phyloP scores from a whole-genome alignment of 1,140 invertebrate genomes.

The Octopus bimaculoides region DNA sequence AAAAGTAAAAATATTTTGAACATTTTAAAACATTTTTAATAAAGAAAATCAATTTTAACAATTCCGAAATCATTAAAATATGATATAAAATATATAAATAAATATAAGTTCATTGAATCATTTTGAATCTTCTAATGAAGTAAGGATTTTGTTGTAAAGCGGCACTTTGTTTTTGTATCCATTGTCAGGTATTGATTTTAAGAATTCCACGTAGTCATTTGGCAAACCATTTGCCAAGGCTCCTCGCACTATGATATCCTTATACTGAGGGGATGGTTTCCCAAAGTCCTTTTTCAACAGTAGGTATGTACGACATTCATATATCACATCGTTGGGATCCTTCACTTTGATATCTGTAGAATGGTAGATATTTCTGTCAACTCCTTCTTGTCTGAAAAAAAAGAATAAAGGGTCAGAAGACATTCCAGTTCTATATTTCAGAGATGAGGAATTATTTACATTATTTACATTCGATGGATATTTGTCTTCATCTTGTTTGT shows the following conservation, averaged over 20 bases:
- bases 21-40: too few species aligned
- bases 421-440: background rate
- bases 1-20: too few species aligned
- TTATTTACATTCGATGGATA: background rate
- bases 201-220: slow-evolving; percentile 64
- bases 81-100: too few species aligned
- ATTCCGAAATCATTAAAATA: too few species aligned
- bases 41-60: too few species aligned
- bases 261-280: slow-evolving; percentile 69
- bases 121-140: too few species aligned
- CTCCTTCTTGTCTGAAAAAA: slow-evolving; percentile 72
- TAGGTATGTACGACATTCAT: slow-evolving; percentile 70
- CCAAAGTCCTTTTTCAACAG: slow-evolving; percentile 62
- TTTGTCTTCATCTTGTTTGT: background rate
- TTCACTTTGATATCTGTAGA: slow-evolving; percentile 65
- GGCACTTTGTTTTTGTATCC: slow-evolving; percentile 62
- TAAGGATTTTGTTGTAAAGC: slow-evolving; percentile 34
- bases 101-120: too few species aligned
- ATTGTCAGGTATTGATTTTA: slow-evolving; percentile 69
- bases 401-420: background rate
- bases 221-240: slow-evolving; percentile 72
- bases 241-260: slow-evolving; percentile 65
- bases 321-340: slow-evolving; percentile 56
- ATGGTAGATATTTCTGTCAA: slow-evolving; percentile 62
- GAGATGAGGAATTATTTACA: background rate